Evolutionary conservation across 2,888 invertebrate genomes (phyloP).

Genomic region (Cylindroiulus punctatus): DNA sequence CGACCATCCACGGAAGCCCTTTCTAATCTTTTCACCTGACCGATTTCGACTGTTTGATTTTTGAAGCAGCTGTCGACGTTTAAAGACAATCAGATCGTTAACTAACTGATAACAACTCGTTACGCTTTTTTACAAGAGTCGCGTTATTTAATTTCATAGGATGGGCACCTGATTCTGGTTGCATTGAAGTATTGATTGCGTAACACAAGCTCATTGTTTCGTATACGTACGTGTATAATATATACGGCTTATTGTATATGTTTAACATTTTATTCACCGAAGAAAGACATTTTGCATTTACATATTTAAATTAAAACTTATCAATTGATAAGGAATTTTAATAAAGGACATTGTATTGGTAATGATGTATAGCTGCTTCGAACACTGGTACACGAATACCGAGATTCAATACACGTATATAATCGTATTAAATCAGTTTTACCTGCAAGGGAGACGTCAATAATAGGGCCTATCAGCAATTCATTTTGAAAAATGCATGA

Average conservation of each 20-base stretch:
- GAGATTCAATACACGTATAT: too few species aligned
- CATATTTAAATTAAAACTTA: conserved; percentile 9
- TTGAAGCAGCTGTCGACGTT: conserved; percentile 3
- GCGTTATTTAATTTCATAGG: conserved; percentile 38
- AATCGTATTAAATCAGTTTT: too few species aligned
- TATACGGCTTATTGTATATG: too few species aligned
- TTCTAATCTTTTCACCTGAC: conserved; percentile 45
- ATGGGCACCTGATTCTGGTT: conserved; percentile 8
- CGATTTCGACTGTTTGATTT: conserved; percentile 28
- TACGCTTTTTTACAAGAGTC: background rate
- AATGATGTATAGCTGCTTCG: background rate
- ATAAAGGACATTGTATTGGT: background rate
- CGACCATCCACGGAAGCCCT: conserved; percentile 38
- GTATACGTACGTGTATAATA: background rate
- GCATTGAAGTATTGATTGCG: background rate
- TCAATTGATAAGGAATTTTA: background rate
- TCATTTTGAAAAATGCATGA: too few species aligned
- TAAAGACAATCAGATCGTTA: conserved; percentile 43
- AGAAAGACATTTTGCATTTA: background rate
- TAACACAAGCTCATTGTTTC: background rate
- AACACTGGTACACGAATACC: background rate
- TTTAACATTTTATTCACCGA: background rate
- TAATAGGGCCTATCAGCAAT: too few species aligned
- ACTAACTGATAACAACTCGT: conserved; percentile 36
- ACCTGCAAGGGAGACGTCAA: too few species aligned